A percentile compares a stretch with the other conserved stretches of the same genome.
These are phyloP conservation scores for Armadillidium nasatum DNA, from an alignment of 1,140 invertebrate genomes.

Conservation along the genomic window DNA sequence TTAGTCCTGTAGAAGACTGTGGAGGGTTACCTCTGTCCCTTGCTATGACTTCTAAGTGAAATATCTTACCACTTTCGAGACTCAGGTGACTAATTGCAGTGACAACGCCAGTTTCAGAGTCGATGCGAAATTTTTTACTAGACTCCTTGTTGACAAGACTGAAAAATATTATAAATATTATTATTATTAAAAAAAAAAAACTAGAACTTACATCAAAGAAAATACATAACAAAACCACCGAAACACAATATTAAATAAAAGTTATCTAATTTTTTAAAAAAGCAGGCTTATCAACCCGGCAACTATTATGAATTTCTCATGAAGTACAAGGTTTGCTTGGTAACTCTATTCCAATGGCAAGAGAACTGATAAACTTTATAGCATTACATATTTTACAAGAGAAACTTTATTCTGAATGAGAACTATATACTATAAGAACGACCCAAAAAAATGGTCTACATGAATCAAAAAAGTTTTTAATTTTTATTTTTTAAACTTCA, in stretches of 20 bases:
- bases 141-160: constrained; percentile 57
- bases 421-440: too few relatives aligned
- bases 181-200: too few relatives aligned
- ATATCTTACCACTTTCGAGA: constrained; percentile 70
- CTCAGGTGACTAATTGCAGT: constrained; percentile 72
- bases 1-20: constrained; percentile 68
- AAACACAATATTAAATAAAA: not conserved
- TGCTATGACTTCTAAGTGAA: constrained; percentile 76
- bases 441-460: too few relatives aligned
- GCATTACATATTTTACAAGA: too few relatives aligned
- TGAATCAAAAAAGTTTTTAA: too few relatives aligned
- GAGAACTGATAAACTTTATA: too few relatives aligned
- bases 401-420: too few relatives aligned
- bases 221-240: not conserved
- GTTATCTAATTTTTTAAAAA: not conserved
- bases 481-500: too few relatives aligned
- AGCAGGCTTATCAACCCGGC: not conserved
- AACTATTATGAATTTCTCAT: not conserved
- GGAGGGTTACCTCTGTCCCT: constrained; percentile 81
- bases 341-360: too few relatives aligned
- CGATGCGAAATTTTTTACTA: constrained; percentile 71
- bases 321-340: too few relatives aligned
- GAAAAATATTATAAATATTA: not conserved
- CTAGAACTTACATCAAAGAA: not conserved
- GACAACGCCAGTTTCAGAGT: constrained; percentile 75